A percentile compares a stretch with the other conserved stretches of the same genome.
Conservation (phyloP, 2,113 vertebrate genomes). For the Ranitomeya imitator region DNA sequence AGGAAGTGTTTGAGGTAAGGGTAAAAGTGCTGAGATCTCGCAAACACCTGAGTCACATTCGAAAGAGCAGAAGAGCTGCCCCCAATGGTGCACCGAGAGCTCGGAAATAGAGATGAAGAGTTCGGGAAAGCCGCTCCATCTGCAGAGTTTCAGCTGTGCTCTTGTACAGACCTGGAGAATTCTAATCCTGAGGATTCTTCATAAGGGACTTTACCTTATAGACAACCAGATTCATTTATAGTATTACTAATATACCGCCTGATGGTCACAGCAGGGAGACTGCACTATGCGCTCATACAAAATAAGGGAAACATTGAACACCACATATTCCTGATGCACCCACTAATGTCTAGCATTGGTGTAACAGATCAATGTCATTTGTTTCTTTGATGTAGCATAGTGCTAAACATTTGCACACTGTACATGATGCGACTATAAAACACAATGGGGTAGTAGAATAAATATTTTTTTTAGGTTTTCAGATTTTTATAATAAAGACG, state of each 20-base stretch:
- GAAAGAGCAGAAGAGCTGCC: conserved; percentile 78
- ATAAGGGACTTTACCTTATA: neutral
- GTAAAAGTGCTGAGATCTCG: conserved; percentile 86
- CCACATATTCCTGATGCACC: neutral
- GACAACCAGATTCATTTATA: neutral
- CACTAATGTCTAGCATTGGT: neutral
- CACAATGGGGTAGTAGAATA: neutral
- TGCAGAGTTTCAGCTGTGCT: neutral
- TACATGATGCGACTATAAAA: neutral
- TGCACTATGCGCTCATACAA: neutral
- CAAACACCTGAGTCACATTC: conserved; percentile 82
- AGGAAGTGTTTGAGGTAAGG: conserved; percentile 93
- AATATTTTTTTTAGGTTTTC: conserved; percentile 7
- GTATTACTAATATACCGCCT: neutral
- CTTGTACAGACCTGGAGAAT: neutral
- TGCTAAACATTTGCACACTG: neutral
- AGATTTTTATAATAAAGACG: conserved; percentile 27
- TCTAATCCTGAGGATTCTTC: neutral
- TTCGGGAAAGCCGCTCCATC: neutral
- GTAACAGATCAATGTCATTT: neutral
- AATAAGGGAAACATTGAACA: neutral
- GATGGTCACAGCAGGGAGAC: too few relatives aligned
- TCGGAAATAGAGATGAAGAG: conserved; percentile 65
- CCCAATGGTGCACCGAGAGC: conserved; percentile 76
- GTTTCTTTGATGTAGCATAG: neutral